Base-by-base conservation (phyloP, 2,797 vertebrate species). In the Borostomias antarcticus region DNA sequence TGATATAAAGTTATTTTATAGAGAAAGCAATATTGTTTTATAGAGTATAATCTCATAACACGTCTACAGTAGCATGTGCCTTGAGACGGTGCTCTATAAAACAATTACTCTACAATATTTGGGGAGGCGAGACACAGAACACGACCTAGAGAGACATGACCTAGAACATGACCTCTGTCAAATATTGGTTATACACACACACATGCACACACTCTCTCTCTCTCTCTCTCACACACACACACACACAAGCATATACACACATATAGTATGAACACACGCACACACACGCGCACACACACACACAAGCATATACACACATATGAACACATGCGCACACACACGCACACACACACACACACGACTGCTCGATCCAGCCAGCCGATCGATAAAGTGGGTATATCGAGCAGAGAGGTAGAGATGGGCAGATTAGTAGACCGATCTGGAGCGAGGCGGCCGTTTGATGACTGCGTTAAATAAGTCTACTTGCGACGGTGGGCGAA, bases 331-430 rank as follows among this genome's bases (percentile, higher is more conserved):
- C 13, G 30, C 28, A 17, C 52, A 29, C n/a, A 13, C 51, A 28
- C 45, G 19, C 11, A n/a, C 45, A n/a, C 50, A 28, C 32, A 43
- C 50, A 59, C 30, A 35, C n/a, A 29, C 21, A 43, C n/a, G n/a
- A n/a, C n/a, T 76, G 74, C 81, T 81, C 79, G 68, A 78, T 82
- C 83, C 76, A 68, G 69, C 85, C 83, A 85, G 85, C 83, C 69
- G 73, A 68, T 80, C 64, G 70, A 79, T 84, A 80, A 76, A 80
- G 73, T 66, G 58, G 75, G 83, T 77, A 72, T 73, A 87, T 81
- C 70, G 70, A 84, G 81, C 80, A 76, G 62, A 61, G 74, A 74
- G 82, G 69, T 70, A 77, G 76, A 83, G 76, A 84, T 79, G 86
- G 76, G 79, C 82, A 81, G 79, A 85, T 84, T 75, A 75, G 81